Base-by-base conservation (phyloP, 1,140 invertebrate genomes). In the Aporrectodea caliginosa region DNA sequence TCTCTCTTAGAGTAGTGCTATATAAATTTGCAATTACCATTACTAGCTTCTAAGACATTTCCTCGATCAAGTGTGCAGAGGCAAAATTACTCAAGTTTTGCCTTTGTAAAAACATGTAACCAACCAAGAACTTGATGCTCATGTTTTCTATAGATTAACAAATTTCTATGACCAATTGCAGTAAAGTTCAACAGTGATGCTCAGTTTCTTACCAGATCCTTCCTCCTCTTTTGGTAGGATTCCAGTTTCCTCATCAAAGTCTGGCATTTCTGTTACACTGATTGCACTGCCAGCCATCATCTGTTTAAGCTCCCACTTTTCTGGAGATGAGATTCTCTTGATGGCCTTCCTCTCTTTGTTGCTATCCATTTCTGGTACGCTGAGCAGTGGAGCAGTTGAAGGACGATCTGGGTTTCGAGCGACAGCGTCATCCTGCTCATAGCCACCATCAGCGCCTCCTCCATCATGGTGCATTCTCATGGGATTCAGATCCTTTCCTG, bases 401-500 rank as follows among this genome's bases (percentile, higher is more conserved):
- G 84, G 85, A 0, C 88, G 83, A 68, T 89, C 92, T 27, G 91
- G 84, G 79, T 88, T 88, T 86, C 77, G 80, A 70, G 84, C 83
- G 32, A 82, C 82, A 12, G 69, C 80, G 12, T 84, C 83, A 35
- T 83, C 83, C n/a, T 69, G 16, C 29, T 78, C 69, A n/a, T n/a
- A n/a, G 32, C 34, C 73, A 34, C 82, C 81, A 77, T 79, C 81
- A 75, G 81, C 83, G 0, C 83, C 81, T 1, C 84, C 84, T 1
- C 81, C 79, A 31, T 82, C 71, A 14, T 76, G 80, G 30, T 81
- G 77, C 22, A 84, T 85, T 35, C 83, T 82, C 31, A 81, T 79
- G 6, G 96, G 96, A 90, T 99, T 98, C 1, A 99, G 89, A 90
- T 99, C 98, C 86, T 93, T 92, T 0, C 98, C 98, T 1, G 93